These are phyloP conservation scores for Rhodinocichla rosea DNA, from an alignment of 2,113 vertebrate genomes.

Conservation along the genomic window DNA sequence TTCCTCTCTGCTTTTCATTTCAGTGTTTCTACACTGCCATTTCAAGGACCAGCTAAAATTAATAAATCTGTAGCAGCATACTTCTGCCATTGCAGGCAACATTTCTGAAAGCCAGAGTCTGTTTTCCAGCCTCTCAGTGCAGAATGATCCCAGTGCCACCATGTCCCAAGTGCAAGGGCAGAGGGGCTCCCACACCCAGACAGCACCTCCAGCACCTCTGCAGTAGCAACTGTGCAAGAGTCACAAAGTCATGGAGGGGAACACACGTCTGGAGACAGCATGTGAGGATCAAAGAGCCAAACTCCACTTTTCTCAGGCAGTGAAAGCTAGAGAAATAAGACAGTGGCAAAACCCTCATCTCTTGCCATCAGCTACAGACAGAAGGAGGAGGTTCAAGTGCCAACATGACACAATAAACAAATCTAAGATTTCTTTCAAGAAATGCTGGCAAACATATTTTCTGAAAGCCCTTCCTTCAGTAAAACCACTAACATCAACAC, in stretches of 20 bases:
- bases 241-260: not conserved
- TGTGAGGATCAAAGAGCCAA: not conserved
- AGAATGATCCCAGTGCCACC: rapidly evolving
- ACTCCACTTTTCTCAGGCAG: not conserved
- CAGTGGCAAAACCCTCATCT: not conserved
- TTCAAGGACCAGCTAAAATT: not conserved
- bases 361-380: not conserved
- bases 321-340: not conserved
- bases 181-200: not conserved
- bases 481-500: not conserved
- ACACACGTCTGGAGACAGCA: rapidly evolving
- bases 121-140: not conserved
- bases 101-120: not conserved
- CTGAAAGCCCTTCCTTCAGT: not conserved
- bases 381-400: not conserved
- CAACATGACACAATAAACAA: not conserved
- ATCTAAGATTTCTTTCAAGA: not conserved
- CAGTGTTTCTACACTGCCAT: not conserved
- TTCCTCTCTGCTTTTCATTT: not conserved
- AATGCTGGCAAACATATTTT: not conserved
- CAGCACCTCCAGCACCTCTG: not conserved
- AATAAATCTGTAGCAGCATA: not conserved
- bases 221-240: not conserved
- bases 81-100: rapidly evolving
- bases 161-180: rapidly evolving